Base-by-base conservation (phyloP, 2,113 vertebrate species). In the Leucoraja erinaceus region DNA sequence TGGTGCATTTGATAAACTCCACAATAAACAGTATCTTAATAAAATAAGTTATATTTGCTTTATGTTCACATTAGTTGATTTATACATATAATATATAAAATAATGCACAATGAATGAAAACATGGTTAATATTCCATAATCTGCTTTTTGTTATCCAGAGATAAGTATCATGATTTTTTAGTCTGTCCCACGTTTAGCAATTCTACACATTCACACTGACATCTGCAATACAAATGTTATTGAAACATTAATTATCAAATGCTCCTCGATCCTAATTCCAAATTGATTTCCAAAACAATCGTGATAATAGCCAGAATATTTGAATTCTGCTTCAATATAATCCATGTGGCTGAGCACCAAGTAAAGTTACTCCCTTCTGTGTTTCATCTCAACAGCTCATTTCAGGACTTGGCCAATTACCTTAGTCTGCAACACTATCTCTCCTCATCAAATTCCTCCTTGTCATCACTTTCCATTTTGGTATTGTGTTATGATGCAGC, bases 381-480 rank as follows among this genome's bases (percentile, higher is more conserved):
- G 31, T 16, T 33, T 68, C 68, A 91, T 72, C 88, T 54, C n/a
- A 70, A 38, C 88, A 47, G 90, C 70, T 72, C 90, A 91, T 28
- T 72, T 74, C 90, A 91, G 66, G 18, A 91, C 66, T 0, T 12
- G 90, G 76, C 61, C 66, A 66, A 93, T 93, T 93, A 93, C 83
- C 20, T 75, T 75, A 66, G 54, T 20, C 38, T 86, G 88, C 90
- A 93, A 93, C 81, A 70, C 84, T 68, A 93, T 84, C 93, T 84
- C 76, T 91, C 6, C 93, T 38, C 93, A n/a, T 81, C 88, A 93
- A 90, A 94, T 91, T 2, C 78, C 20, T 16, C 59, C 93, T 76
- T 31, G 54, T 94, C 93, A 93, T 93, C 93, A 93, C 92, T 94
- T 93, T 94, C 92, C 93, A 93, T 90, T 93, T 79, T 93, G 93